Base-by-base conservation (phyloP, 2,888 invertebrate species). In the Andrena chrysosceles region DNA sequence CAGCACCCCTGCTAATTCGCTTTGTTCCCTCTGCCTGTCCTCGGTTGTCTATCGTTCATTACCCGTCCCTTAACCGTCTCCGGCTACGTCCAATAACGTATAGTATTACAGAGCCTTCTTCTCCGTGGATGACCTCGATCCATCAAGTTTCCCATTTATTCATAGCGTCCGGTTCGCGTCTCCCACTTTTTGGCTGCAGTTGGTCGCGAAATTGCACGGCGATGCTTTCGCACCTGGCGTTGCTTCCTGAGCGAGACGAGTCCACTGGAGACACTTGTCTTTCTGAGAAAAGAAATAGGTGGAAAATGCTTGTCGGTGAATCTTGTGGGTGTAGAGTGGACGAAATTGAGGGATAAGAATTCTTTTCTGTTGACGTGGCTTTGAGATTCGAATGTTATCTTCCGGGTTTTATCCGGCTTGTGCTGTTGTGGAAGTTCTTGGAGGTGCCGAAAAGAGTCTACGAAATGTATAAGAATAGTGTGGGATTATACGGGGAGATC, bases 1-100 rank as follows among this genome's bases (percentile, higher is more conserved):
- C 62, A n/a, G 31, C 16, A 26, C 33, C 60, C 42, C 74, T 20
- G 73, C 20, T 81, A 71, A 76, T 67, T 82, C 60, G 23, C 42
- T 74, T 79, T 82, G 62, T 68, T 75, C 66, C 71, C 52, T 68
- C 64, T 59, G 26, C 31, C 48, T 29, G 13, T 33, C 69, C 60
- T 49, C 26, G 29, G 54, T 31, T 66, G 26, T 26, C 23, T 66
- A 42, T 33, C 48, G 35, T 42, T 79, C 54, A 26, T 74, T 79
- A 79, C 8, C 23, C 54, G 52, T 35, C 26, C 66, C 56, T 81
- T 48, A n/a, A 60, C 31, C 52, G 10, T 42, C 49, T 33, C 20
- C 63, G n/a, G n/a, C 49, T 42, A 20, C 31, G 33, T 59, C 56
- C 35, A 52, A 66, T 29, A 72, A 72, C 26, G 59, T 10, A 48